Evolutionary conservation across 2,888 invertebrate genomes (phyloP).

Genomic region (Drosophila falleni): DNA sequence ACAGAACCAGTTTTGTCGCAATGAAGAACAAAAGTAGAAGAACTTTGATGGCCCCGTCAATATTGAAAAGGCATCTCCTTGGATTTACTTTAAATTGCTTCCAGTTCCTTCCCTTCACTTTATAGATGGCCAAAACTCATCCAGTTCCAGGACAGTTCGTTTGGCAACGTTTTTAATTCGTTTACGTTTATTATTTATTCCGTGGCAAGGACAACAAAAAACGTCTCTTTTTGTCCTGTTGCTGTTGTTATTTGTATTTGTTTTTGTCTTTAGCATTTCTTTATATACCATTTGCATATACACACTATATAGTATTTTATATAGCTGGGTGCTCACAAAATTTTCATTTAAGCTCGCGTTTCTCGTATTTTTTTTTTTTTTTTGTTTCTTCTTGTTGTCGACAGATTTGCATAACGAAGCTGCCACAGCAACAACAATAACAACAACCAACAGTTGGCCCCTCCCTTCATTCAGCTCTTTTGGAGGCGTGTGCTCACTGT

Average conservation of each 20-base stretch:
- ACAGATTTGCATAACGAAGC: conserved; percentile 81
- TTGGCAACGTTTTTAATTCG: conserved; percentile 79
- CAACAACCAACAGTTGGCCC: conserved; percentile 8
- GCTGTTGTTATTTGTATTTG: conserved; percentile 57
- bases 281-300: conserved; percentile 75
- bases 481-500: conserved; percentile 15
- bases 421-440: conserved; percentile 45
- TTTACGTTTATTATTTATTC: conserved; percentile 83
- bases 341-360: conserved; percentile 68
- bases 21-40: conserved; percentile 29
- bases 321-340: conserved; percentile 58
- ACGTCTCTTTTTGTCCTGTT: conserved; percentile 38
- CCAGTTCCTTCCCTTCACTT: not conserved
- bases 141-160: conserved; percentile 49
- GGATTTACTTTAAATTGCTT: conserved; percentile 11
- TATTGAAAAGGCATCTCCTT: conserved; percentile 51
- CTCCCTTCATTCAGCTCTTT: not conserved
- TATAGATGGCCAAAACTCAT: not conserved
- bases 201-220: conserved; percentile 53
- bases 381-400: conserved; percentile 32
- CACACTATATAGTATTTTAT: conserved; percentile 60
- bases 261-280: conserved; percentile 66
- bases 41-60: conserved; percentile 57
- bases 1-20: conserved; percentile 52
- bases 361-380: conserved; percentile 34